Percentiles rank a stretch among this genome's conserved stretches.
These are phyloP conservation scores for Miltochrista miniata DNA, from an alignment of 2,888 invertebrate species.

Conservation along the genomic window DNA sequence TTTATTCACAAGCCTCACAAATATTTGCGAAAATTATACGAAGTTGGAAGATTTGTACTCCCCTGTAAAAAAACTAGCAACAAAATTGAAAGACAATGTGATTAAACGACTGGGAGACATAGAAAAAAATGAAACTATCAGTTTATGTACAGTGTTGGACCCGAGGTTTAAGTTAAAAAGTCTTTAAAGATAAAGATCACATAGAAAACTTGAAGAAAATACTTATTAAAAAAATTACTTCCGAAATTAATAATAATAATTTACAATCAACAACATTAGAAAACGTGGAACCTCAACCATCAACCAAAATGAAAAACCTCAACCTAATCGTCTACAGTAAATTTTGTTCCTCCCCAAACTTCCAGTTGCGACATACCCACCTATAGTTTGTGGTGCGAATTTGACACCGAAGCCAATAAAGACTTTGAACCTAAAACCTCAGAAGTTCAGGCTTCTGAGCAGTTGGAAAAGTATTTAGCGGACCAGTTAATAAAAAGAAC, in stretches of 20 bases:
- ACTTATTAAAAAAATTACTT: background rate
- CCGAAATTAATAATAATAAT: background rate
- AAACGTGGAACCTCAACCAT: too few relatives aligned
- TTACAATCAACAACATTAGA: too few relatives aligned
- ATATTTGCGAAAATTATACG: background rate
- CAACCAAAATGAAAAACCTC: too few relatives aligned
- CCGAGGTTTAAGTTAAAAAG: background rate
- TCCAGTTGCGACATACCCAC: background rate
- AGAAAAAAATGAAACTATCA: slow-evolving; percentile 32
- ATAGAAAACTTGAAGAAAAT: background rate
- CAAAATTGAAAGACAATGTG: background rate
- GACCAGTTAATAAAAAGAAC: background rate
- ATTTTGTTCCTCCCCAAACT: background rate
- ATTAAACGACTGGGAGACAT: slow-evolving; percentile 35
- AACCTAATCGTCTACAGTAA: too few relatives aligned
- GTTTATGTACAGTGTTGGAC: background rate
- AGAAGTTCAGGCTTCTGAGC: background rate
- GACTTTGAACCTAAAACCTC: too few relatives aligned
- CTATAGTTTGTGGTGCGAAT: background rate
- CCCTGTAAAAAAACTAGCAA: slow-evolving; percentile 4
- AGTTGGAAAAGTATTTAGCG: slow-evolving; percentile 6
- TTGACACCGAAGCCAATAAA: background rate
- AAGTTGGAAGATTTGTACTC: background rate
- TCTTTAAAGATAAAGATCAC: background rate
- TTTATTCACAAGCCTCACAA: background rate